Percentiles rank a stretch among this genome's conserved stretches.
phyloP scores from a whole-genome alignment of 2,797 vertebrate genomes.

The Typhlichthys subterraneus region DNA sequence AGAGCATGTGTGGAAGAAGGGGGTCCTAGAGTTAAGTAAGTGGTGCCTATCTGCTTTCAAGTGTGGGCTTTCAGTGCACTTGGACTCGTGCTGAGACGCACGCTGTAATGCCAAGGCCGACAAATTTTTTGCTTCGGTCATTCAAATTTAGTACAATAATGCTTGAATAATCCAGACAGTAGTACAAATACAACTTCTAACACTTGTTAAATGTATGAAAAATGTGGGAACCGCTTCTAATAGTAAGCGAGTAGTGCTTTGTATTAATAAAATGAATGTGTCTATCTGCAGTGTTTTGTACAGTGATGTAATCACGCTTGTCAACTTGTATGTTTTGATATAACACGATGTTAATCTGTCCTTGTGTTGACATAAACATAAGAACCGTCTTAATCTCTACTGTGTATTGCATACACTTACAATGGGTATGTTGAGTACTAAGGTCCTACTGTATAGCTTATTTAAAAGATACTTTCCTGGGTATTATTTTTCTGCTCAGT shows the following conservation, averaged over 20 bases:
- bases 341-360: too few relatives aligned
- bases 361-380: too few relatives aligned
- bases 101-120: constrained; percentile 49
- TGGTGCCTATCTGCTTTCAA: constrained; percentile 69
- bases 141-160: constrained; percentile 28
- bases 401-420: too few relatives aligned
- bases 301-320: too few relatives aligned
- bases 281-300: not conserved
- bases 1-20: constrained; percentile 59
- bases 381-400: too few relatives aligned
- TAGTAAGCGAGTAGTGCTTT: not conserved
- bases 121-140: constrained; percentile 22
- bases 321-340: too few relatives aligned
- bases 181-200: constrained; percentile 15
- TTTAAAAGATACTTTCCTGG: too few relatives aligned
- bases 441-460: too few relatives aligned
- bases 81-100: constrained; percentile 55
- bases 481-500: too few relatives aligned
- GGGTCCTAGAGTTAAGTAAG: constrained; percentile 64
- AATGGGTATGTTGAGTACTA: too few relatives aligned
- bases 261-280: not conserved
- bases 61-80: constrained; percentile 61
- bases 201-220: constrained; percentile 1
- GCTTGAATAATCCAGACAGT: constrained; percentile 3
- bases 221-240: not conserved